phyloP scores from a whole-genome alignment of 2,113 vertebrate genomes.

The Burhinus bistriatus region DNA sequence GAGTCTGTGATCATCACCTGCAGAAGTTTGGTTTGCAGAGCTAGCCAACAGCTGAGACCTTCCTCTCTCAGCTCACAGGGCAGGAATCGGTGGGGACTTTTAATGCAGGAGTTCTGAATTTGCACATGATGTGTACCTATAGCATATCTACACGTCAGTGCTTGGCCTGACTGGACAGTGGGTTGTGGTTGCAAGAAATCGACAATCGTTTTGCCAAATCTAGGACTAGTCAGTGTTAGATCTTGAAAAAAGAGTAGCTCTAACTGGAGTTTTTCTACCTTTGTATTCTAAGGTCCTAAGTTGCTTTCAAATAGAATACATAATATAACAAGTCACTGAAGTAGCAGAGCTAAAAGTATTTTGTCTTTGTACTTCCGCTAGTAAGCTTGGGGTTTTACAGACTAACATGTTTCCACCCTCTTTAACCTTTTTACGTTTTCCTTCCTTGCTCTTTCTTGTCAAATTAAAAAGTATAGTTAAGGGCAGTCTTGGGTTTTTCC shows the following conservation, averaged over 20 bases:
- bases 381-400: not conserved
- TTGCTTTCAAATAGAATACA: not conserved
- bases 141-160: not conserved
- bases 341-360: not conserved
- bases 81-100: not conserved
- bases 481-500: not conserved
- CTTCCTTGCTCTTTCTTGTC: not conserved
- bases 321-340: not conserved
- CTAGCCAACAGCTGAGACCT: not conserved
- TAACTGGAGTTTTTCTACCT: not conserved
- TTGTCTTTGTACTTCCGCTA: not conserved
- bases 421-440: not conserved
- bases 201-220: not conserved
- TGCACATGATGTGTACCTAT: not conserved
- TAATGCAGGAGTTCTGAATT: not conserved
- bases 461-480: not conserved
- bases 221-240: not conserved
- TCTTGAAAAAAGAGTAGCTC: not conserved
- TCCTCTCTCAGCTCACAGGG: not conserved
- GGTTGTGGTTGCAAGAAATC: not conserved
- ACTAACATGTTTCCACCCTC: not conserved
- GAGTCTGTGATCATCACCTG: not conserved
- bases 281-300: not conserved
- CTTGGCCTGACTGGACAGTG: not conserved
- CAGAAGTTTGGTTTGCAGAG: not conserved